Evolutionary conservation across 2,797 vertebrate species (phyloP).

Genomic region (Anguilla pacifica): DNA sequence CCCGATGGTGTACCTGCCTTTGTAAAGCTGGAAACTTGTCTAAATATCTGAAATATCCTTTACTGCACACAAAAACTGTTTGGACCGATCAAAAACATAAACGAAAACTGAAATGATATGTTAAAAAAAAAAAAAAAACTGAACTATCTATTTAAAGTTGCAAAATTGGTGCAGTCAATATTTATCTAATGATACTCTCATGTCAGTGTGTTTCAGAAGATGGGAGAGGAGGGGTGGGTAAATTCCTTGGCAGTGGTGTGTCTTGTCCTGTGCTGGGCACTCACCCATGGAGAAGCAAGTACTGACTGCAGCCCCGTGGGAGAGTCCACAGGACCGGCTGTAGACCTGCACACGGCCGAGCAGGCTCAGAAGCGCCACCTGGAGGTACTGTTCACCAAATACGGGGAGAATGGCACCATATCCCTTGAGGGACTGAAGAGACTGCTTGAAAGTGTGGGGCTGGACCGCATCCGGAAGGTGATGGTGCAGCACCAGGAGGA

Average conservation of each 20-base stretch:
- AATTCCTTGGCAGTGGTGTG: slow-evolving; percentile 36
- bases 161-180: background rate
- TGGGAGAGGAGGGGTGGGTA: slow-evolving; percentile 17
- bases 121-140: background rate
- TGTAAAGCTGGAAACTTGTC: too few relatives aligned
- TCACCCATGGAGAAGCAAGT: background rate
- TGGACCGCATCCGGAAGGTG: slow-evolving; percentile 77
- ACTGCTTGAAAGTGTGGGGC: slow-evolving; percentile 81
- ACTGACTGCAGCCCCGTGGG: slow-evolving; percentile 45
- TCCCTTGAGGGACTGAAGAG: slow-evolving; percentile 83
- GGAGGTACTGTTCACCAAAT: slow-evolving; percentile 87
- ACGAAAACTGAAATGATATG: background rate
- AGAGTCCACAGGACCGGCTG: slow-evolving; percentile 36
- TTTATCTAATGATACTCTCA: background rate
- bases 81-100: background rate
- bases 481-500: slow-evolving; percentile 65
- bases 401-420: slow-evolving; percentile 89
- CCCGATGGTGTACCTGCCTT: too few relatives aligned
- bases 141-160: background rate
- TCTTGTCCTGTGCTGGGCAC: slow-evolving; percentile 12
- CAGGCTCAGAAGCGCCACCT: slow-evolving; percentile 78
- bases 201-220: slow-evolving; percentile 39
- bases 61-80: background rate
- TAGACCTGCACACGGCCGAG: slow-evolving; percentile 73
- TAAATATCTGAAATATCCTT: background rate